phyloP scores from a whole-genome alignment of 2,888 invertebrate species.

The Caenorhabditis sp. region DNA sequence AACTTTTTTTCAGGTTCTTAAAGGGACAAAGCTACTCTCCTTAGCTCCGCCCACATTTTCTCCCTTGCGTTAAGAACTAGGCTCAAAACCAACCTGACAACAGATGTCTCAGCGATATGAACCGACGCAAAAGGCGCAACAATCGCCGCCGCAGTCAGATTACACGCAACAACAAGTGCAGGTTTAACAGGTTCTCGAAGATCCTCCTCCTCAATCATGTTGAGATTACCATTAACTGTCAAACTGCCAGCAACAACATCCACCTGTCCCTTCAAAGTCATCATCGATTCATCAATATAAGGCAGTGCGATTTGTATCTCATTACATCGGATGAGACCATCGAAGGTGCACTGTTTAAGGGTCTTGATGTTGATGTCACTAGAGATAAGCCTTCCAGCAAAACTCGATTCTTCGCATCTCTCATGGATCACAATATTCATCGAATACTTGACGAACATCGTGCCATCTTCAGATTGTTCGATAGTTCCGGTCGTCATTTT shows the following conservation, averaged over 20 bases:
- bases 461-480: conserved; percentile 49
- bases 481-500: conserved; percentile 42
- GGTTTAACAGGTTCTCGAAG: conserved; percentile 29
- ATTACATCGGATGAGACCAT: conserved; percentile 49
- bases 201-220: conserved; percentile 15
- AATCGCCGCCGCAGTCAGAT: conserved; percentile 46
- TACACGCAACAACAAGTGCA: conserved; percentile 36
- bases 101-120: conserved; percentile 33
- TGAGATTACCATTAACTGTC: conserved; percentile 47
- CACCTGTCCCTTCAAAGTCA: conserved; percentile 44
- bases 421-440: conserved; percentile 43
- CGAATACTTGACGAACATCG: conserved; percentile 48
- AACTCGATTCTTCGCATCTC: conserved; percentile 26
- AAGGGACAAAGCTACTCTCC: too few relatives aligned
- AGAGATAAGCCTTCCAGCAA: conserved; percentile 44
- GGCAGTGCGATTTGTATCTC: conserved; percentile 47
- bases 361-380: conserved; percentile 33
- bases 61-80: not conserved
- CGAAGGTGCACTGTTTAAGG: conserved; percentile 28
- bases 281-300: conserved; percentile 40
- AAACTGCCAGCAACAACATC: conserved; percentile 50
- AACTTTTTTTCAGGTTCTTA: too few relatives aligned
- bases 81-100: conserved; percentile 8
- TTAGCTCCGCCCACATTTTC: too few relatives aligned
- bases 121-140: conserved; percentile 50